These are phyloP conservation scores for Agrotis exclamationis DNA, from an alignment of 2,888 invertebrate species.

Conservation along the genomic window DNA sequence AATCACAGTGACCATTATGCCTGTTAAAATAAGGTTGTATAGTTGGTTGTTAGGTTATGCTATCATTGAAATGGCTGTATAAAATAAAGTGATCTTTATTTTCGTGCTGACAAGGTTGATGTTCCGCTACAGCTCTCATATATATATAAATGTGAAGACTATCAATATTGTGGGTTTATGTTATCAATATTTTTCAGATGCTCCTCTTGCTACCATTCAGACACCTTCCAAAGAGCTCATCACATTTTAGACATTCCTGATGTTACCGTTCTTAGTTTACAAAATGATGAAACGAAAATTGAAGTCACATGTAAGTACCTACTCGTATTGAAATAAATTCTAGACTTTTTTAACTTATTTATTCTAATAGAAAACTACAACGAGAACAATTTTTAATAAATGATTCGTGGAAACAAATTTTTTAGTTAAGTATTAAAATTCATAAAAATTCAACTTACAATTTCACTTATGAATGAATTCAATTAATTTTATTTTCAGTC, in stretches of 20 bases:
- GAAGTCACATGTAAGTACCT: slow-evolving; percentile 91
- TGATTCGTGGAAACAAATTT: not conserved
- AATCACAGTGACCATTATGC: not conserved
- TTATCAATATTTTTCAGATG: slow-evolving; percentile 84
- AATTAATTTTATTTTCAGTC: slow-evolving; percentile 7
- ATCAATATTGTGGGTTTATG: not conserved
- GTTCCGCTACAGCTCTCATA: not conserved
- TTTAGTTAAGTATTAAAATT: slow-evolving; percentile 3
- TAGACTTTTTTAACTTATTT: not conserved
- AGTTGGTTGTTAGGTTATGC: too few relatives aligned
- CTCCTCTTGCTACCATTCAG: slow-evolving; percentile 90
- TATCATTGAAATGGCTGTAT: not conserved
- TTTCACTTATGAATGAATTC: slow-evolving; percentile 5
- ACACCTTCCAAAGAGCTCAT: slow-evolving; percentile 91
- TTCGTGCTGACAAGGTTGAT: not conserved
- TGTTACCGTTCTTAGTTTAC: slow-evolving; percentile 76
- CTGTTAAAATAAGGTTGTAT: too few relatives aligned
- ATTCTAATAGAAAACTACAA: not conserved
- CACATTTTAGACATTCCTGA: slow-evolving; percentile 91
- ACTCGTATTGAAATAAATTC: not conserved
- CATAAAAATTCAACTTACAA: slow-evolving; percentile 1
- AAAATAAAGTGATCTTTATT: not conserved
- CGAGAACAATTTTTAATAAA: not conserved
- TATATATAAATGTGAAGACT: not conserved
- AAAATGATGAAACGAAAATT: slow-evolving; percentile 77